Conservation (phyloP, 2,888 invertebrate genomes). For the Oxyteleia sp. region DNA sequence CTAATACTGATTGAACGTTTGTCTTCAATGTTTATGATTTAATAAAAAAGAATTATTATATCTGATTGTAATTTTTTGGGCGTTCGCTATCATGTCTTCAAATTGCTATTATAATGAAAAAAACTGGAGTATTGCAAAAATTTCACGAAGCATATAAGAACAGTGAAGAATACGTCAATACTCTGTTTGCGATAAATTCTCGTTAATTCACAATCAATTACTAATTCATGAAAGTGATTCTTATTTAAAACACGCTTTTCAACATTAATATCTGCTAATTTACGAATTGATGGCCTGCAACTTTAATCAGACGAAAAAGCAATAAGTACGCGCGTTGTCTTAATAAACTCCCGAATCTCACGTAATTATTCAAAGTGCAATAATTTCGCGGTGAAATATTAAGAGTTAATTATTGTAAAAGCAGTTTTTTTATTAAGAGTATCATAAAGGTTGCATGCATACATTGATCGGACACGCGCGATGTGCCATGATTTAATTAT, state of each 20-base stretch:
- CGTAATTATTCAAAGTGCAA: not conserved
- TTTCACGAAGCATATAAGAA: not conserved
- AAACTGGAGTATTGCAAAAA: too few species aligned
- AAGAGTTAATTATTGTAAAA: slow-evolving; percentile 7
- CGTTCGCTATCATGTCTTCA: too few species aligned
- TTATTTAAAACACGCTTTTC: not conserved
- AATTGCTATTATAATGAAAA: too few species aligned
- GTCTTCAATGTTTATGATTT: too few species aligned
- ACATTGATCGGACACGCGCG: not conserved
- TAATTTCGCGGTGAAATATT: not conserved
- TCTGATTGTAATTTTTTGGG: too few species aligned
- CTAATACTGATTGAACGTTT: too few species aligned
- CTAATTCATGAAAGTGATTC: not conserved
- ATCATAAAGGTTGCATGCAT: not conserved
- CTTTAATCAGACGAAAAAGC: not conserved
- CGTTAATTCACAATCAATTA: not conserved
- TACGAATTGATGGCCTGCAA: not conserved
- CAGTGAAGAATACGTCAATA: not conserved
- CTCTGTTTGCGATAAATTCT: not conserved
- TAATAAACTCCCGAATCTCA: not conserved
- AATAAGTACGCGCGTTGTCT: not conserved
- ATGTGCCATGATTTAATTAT: not conserved
- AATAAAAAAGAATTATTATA: too few species aligned
- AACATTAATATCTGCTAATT: not conserved
- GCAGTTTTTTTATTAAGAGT: slow-evolving; percentile 19